Base-by-base conservation (phyloP, 1,140 invertebrate genomes). In the Dinothrombium tinctorium region DNA sequence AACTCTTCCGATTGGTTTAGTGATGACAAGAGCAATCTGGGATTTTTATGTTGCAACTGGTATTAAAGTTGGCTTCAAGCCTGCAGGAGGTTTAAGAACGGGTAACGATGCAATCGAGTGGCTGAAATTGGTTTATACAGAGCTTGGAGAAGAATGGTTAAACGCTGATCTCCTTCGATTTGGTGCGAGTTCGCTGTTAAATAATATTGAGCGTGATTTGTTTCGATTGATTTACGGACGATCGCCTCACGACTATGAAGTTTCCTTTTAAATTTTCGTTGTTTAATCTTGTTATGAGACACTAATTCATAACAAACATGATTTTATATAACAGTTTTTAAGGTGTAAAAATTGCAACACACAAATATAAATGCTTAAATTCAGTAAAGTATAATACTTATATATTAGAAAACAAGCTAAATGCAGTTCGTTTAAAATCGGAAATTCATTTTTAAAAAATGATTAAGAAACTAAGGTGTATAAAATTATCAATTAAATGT, bases 51-150 rank as follows among this genome's bases (percentile, higher is more conserved):
- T 65, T 14, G 56, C 59, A 43, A 83, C 75, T 36, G 70, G 73
- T n/a, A 61, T 59, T 44, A 44, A 83, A 77, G 71, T 96, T 51
- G 92, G 92, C 2, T 72, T 98, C 24, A 99, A 98, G 60, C 86
- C 92, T 43, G 90, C 92, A 33, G 92, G 92, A 35, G 92, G 92
- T 19, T 82, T 99, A 37, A 68, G 73, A 47, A 82, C 76, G n/a
- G 67, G 73, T 0, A 65, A 71, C 43, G 82, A 98, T 61, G 77
- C 81, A 0, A 61, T 92, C 24, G 63, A 72, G 21, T 98, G 86
- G 83, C 59, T 92, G 41, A 65, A 73, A 11, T 59, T 98, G 14
- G 68, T 95, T 15, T 72, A 84, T 54, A 69, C 72, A 54, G 71
- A 86, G 49, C 63, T 98, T 4, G 90, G 89, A 9, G 60, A 72